A percentile compares a stretch with the other conserved stretches of the same genome.
Conservation (phyloP, 2,888 invertebrate species). For the Lycia hirtaria region DNA sequence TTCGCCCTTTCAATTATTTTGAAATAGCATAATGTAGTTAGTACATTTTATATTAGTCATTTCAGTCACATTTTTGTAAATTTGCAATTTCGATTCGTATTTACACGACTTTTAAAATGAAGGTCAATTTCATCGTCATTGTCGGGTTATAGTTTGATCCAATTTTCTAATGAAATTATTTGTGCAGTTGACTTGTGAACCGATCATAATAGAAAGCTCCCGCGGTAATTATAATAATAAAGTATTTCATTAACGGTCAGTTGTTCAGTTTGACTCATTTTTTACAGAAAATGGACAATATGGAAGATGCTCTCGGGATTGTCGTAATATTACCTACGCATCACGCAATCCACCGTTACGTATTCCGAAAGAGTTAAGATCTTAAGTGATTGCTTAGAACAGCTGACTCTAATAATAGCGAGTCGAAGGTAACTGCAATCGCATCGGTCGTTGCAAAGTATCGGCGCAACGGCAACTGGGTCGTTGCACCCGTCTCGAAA, state of each 20-base stretch:
- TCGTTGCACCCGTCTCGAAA: constrained; percentile 55
- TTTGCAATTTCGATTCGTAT: no score
- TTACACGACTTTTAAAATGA: no score
- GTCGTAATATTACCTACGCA: background rate
- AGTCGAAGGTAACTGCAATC: background rate
- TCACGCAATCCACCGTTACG: background rate
- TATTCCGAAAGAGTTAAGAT: background rate
- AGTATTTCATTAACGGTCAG: no score
- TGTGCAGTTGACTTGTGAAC: no score
- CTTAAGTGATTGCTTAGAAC: background rate
- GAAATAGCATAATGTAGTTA: no score
- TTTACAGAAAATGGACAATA: background rate
- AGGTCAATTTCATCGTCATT: no score
- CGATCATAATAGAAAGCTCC: no score
- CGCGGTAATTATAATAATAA: no score
- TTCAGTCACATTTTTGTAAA: no score
- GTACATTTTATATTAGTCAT: no score
- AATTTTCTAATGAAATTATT: no score
- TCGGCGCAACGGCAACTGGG: constrained; percentile 36
- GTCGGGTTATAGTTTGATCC: no score
- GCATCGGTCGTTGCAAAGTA: constrained; percentile 1
- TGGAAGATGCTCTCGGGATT: background rate
- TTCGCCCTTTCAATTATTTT: background rate
- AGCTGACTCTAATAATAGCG: background rate
- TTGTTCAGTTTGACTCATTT: background rate